Evolutionary conservation across 2,113 vertebrate species (phyloP).

Genomic region (Phyllostomus discolor): DNA sequence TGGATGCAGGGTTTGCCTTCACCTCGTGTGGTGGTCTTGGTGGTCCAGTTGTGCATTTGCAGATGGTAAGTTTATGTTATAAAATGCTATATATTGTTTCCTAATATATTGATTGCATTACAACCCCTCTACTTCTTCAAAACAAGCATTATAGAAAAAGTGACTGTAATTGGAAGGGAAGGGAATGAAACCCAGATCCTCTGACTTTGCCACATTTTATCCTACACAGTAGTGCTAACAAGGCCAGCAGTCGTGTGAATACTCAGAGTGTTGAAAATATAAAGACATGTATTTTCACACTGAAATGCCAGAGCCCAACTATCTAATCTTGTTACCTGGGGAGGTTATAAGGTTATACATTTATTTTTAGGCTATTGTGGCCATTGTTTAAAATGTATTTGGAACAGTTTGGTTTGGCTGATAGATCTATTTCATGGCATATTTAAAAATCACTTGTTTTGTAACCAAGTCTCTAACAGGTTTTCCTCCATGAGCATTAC

Average conservation of each 20-base stretch:
- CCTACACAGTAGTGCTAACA: neutral
- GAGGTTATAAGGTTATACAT: neutral
- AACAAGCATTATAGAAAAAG: neutral
- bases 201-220: neutral
- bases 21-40: neutral
- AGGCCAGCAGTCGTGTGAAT: neutral
- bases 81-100: neutral
- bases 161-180: neutral
- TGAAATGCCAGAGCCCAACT: neutral
- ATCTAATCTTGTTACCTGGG: neutral
- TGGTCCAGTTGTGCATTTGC: neutral
- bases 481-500: neutral
- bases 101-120: neutral
- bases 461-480: neutral
- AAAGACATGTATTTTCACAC: neutral
- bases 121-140: neutral
- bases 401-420: neutral
- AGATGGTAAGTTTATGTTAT: neutral
- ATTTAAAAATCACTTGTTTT: slow-evolving; percentile 37
- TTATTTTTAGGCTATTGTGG: neutral
- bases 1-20: neutral
- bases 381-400: slow-evolving; percentile 16
- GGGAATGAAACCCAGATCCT: neutral
- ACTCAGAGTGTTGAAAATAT: neutral
- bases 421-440: neutral